These are phyloP conservation scores for Antheraea yamamai DNA, from an alignment of 2,888 invertebrate genomes.

Conservation along the genomic window DNA sequence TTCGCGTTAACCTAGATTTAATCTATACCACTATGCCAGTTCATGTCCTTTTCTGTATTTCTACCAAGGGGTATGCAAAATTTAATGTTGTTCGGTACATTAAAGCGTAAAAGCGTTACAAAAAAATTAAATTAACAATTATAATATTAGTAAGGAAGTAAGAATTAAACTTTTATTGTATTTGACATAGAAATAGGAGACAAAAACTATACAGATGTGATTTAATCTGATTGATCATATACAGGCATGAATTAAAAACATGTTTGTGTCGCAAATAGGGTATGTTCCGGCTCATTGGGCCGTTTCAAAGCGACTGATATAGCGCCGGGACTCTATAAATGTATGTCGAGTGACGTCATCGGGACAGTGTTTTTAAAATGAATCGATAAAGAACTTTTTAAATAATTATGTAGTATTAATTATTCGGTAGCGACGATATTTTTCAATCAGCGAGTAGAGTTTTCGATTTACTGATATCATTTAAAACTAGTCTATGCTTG, in stretches of 20 bases:
- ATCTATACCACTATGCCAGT: no score
- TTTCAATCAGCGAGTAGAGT: neutral
- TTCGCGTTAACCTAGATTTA: no score
- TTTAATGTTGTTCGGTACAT: no score
- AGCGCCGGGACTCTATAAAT: constrained; percentile 40
- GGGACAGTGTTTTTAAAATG: constrained; percentile 1
- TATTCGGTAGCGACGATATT: neutral
- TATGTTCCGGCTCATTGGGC: constrained; percentile 47
- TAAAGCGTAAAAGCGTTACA: no score
- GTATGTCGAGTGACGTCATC: constrained; percentile 44
- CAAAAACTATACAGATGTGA: neutral
- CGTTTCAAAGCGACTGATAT: constrained; percentile 51
- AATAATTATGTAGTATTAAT: neutral
- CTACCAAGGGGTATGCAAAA: no score
- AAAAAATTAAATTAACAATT: no score
- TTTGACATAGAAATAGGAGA: neutral
- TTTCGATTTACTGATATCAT: neutral
- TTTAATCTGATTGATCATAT: neutral
- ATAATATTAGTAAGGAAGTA: no score
- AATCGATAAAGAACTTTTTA: neutral
- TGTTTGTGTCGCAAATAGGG: constrained; percentile 13
- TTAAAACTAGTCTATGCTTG: no score
- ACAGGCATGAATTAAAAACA: constrained; percentile 1
- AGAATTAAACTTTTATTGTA: neutral
- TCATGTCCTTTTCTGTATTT: no score